These are phyloP conservation scores for Tortricodes alternella DNA, from an alignment of 2,888 invertebrate genomes.

Conservation along the genomic window DNA sequence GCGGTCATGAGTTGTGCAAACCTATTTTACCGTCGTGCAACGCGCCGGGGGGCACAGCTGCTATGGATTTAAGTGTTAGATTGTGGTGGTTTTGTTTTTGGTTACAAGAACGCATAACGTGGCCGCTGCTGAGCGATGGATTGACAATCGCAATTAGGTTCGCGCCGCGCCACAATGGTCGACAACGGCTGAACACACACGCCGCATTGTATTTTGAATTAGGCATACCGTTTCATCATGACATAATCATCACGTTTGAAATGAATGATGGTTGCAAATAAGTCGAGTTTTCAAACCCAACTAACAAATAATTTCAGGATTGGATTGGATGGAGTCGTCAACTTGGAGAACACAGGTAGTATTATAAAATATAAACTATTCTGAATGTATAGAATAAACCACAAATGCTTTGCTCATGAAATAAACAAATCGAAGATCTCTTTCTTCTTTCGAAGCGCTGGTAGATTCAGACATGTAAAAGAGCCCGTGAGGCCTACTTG, in stretches of 20 bases:
- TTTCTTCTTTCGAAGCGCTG: no score
- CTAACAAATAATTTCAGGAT: no score
- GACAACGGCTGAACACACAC: slow-evolving; percentile 59
- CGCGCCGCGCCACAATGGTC: slow-evolving; percentile 61
- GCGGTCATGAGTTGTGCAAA: background rate
- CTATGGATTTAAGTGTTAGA: background rate
- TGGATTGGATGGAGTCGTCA: no score
- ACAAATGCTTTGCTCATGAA: no score
- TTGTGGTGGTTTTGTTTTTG: background rate
- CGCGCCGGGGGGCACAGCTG: background rate
- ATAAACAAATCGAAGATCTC: no score
- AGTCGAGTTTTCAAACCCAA: no score
- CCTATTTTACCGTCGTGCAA: background rate
- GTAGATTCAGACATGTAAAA: no score
- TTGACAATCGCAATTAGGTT: slow-evolving; percentile 62
- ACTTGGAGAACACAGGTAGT: no score
- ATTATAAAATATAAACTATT: no score
- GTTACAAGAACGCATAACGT: background rate
- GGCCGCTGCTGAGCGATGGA: slow-evolving; percentile 41
- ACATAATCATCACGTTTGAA: slow-evolving; percentile 50
- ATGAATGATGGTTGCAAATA: slow-evolving; percentile 4
- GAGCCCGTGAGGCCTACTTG: no score
- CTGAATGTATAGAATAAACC: no score
- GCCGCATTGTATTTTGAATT: slow-evolving; percentile 59
- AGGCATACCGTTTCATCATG: slow-evolving; percentile 62